These are phyloP conservation scores for Gandaritis pyraliata DNA, from an alignment of 2,888 invertebrate genomes.

Conservation along the genomic window DNA sequence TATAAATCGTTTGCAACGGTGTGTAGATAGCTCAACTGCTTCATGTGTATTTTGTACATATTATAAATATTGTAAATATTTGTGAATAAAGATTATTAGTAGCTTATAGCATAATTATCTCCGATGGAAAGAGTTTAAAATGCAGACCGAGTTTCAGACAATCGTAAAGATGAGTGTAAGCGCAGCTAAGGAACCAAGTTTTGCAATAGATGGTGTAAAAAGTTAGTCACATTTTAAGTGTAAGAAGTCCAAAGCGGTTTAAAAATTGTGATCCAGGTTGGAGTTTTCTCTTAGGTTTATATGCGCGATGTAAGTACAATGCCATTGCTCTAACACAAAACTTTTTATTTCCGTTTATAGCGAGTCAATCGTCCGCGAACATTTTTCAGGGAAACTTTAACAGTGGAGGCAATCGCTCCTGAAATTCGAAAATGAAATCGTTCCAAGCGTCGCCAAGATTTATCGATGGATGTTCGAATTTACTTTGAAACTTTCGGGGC, in stretches of 20 bases:
- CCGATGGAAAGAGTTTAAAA: conserved; percentile 36
- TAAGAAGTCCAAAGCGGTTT: conserved; percentile 64
- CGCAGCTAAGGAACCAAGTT: conserved; percentile 49
- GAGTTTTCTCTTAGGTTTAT: conserved; percentile 74
- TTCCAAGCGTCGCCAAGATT: conserved; percentile 83
- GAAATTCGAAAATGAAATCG: conserved; percentile 85
- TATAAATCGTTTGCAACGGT: no score
- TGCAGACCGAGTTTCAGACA: conserved; percentile 37
- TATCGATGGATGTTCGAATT: conserved; percentile 84
- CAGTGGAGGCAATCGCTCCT: conserved; percentile 84
- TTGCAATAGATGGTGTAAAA: conserved; percentile 64
- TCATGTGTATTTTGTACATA: no score
- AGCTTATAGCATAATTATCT: conserved; percentile 35
- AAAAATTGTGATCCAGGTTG: conserved; percentile 74
- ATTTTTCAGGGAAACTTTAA: conserved; percentile 85
- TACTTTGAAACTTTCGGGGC: conserved; percentile 82
- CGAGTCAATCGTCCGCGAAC: conserved; percentile 84
- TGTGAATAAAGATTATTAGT: no score
- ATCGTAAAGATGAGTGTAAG: conserved; percentile 52
- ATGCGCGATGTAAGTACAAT: conserved; percentile 73
- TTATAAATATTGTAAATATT: no score
- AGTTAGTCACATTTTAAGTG: conserved; percentile 68
- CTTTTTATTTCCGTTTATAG: conserved; percentile 85
- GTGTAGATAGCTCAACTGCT: no score
- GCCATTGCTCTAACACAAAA: conserved; percentile 82